Evolutionary conservation across 2,797 vertebrate genomes (phyloP).

Genomic region (Scolopax rusticola): DNA sequence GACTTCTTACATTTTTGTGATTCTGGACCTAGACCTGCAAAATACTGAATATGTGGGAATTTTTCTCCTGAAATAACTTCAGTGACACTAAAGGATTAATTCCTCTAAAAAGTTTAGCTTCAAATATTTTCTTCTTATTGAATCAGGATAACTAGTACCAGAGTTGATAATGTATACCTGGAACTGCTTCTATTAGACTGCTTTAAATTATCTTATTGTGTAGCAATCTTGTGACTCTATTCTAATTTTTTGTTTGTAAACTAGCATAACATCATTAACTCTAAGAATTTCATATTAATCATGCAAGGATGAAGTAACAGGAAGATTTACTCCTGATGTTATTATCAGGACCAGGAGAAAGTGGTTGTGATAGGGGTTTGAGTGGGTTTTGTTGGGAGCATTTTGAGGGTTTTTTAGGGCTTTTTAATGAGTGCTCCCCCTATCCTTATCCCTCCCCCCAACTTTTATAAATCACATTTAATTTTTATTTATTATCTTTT

Average conservation of each 20-base stretch:
- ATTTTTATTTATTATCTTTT: neutral
- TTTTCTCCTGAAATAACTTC: neutral
- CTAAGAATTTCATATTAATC: neutral
- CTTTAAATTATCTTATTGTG: neutral
- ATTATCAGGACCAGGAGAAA: neutral
- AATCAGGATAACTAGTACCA: neutral
- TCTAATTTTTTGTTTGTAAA: neutral
- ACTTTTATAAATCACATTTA: neutral
- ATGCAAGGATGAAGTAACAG: neutral
- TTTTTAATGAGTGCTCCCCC: rapidly evolving
- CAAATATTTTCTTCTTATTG: neutral
- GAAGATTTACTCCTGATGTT: neutral
- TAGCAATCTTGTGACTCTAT: neutral
- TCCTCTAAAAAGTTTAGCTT: neutral
- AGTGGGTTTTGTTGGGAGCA: neutral
- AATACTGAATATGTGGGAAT: neutral
- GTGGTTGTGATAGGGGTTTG: neutral
- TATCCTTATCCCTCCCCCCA: neutral
- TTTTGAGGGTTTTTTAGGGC: neutral
- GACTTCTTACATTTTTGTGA: neutral
- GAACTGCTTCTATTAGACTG: neutral
- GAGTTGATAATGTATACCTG: neutral
- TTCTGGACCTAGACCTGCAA: neutral
- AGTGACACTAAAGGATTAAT: neutral
- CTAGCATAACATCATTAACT: neutral